Evolutionary conservation across 2,888 invertebrate genomes (phyloP), one percentile per base, ranked within the genome.

Genomic region (Drosophila mayaguana): DNA sequence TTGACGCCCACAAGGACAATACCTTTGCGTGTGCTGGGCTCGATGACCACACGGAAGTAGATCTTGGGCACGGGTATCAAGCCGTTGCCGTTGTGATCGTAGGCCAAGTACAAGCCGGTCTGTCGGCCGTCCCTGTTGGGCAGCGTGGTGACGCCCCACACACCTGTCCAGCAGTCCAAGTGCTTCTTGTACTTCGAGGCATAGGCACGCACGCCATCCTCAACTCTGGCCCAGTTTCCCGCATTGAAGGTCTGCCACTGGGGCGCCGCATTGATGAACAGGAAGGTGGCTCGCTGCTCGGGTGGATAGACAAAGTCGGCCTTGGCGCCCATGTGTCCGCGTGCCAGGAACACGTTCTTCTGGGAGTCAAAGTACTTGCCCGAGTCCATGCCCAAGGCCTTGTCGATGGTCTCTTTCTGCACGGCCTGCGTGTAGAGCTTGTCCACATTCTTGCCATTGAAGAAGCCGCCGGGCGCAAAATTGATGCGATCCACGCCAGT

Each of bases 191-290:
- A 81, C 22, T 83, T 78, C 1, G 78, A 75, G 0, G 94, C 94
- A 74, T 93, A 94, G 3, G 88, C 82, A 45, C 94, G 90, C 0
- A 94, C 91, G 51, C 92, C 91, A 1, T 78, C 79, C 89, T 95
- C 95, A 11, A 94, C 89, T 2, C 84, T 74, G 14, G 93, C 91
- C 95, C 95, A 95, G 82, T 95, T 95, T 16, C 93, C 93, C 0
- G 92, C 94, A 81, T 95, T 95, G 78, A 95, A 94, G 1, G 92
- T 92, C 74, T 93, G 93, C 94, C 94, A 94, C 67, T 94, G 94
- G 0, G 94, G 94, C 0, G 93, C 93, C 0, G 91, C 93, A 80
- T 94, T 94, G 14, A 94, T 89, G 77, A 93, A 94, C 65, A 93
- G 93, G 88, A 93, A 94, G 1, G 94, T 94, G 2, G 93, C 93